phyloP scores from a whole-genome alignment of 2,888 invertebrate species.

The Eledone cirrhosa region DNA sequence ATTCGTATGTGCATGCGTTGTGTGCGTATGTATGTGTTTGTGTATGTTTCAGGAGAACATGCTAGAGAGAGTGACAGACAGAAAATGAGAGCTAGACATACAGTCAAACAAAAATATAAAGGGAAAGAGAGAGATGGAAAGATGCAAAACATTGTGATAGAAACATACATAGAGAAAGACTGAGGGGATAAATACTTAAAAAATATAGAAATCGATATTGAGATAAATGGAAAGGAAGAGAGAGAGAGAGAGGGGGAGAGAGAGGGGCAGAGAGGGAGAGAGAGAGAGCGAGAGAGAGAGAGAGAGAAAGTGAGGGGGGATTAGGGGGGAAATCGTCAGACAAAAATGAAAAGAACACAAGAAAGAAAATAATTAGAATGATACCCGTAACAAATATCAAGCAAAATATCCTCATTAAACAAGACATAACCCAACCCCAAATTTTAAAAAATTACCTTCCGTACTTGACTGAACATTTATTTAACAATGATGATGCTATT shows the following conservation, averaged over 20 bases:
- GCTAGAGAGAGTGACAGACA: background rate
- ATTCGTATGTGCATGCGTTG: no score
- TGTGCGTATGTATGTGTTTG: no score
- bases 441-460: no score
- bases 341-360: background rate
- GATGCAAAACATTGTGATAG: background rate
- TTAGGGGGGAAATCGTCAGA: background rate
- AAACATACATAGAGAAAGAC: background rate
- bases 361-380: background rate
- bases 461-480: no score
- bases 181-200: background rate
- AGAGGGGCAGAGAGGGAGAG: background rate
- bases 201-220: background rate
- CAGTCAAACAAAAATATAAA: background rate
- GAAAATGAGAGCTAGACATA: background rate
- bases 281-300: background rate
- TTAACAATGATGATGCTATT: no score
- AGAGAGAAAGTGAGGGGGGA: background rate
- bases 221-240: background rate
- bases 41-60: background rate
- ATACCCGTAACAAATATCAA: no score
- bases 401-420: no score
- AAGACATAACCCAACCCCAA: no score
- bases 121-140: background rate
- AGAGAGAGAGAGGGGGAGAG: background rate